phyloP scores from a whole-genome alignment of 2,113 vertebrate species.

The Dromiciops gliroides region DNA sequence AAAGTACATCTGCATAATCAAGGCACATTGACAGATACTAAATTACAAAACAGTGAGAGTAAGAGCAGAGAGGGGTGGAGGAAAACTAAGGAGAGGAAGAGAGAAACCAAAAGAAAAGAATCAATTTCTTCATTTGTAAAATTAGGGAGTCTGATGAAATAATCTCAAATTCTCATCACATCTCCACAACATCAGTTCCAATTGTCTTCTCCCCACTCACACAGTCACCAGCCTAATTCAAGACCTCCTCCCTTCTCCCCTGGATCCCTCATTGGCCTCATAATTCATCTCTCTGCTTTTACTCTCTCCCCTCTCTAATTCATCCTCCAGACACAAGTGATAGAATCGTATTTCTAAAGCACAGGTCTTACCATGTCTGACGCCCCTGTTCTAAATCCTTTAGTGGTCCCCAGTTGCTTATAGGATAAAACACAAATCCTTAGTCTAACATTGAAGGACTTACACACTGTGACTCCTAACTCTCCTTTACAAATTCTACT shows the following conservation, averaged over 20 bases:
- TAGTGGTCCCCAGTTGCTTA: background rate
- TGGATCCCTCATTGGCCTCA: background rate
- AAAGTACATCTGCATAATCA: slow-evolving; percentile 44
- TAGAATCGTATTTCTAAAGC: background rate
- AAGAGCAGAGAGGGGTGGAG: slow-evolving; percentile 19
- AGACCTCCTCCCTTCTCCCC: background rate
- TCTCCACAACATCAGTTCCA: background rate
- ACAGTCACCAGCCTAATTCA: background rate
- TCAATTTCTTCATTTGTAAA: slow-evolving; percentile 55
- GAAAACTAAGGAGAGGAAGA: background rate
- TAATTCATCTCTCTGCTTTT: background rate
- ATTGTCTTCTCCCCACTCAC: background rate
- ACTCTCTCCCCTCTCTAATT: background rate
- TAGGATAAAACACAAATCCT: background rate
- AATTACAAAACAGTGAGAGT: slow-evolving; percentile 8
- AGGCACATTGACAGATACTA: slow-evolving; percentile 14
- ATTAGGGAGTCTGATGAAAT: slow-evolving; percentile 12
- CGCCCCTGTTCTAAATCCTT: background rate
- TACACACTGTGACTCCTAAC: background rate
- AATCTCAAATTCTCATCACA: background rate
- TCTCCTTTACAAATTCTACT: background rate
- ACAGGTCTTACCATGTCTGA: background rate
- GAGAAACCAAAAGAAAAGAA: background rate
- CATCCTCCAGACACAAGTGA: background rate
- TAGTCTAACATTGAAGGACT: background rate